Evolutionary conservation across 2,888 invertebrate genomes (phyloP).

Genomic region (Drosophila kuntzei): DNA sequence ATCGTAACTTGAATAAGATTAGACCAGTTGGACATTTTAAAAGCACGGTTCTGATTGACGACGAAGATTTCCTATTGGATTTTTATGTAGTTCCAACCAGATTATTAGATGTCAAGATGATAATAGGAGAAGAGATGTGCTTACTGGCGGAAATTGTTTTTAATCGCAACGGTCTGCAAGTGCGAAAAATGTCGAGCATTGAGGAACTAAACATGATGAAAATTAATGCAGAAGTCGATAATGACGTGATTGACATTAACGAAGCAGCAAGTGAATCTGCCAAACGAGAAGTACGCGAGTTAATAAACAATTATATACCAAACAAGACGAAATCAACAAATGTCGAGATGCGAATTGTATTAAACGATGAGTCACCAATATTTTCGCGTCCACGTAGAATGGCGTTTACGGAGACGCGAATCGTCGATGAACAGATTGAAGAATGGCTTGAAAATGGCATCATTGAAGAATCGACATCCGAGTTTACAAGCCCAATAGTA

Average conservation of each 20-base stretch:
- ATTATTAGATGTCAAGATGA: neutral
- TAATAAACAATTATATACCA: neutral
- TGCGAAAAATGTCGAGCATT: neutral
- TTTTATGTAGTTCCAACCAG: neutral
- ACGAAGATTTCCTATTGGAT: neutral
- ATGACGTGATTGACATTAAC: conserved; percentile 1
- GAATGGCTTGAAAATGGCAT: neutral
- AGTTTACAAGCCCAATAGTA: conserved; percentile 1
- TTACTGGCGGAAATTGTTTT: neutral
- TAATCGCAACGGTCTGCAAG: neutral
- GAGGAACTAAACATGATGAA: neutral
- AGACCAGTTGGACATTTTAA: neutral
- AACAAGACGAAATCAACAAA: conserved; percentile 6
- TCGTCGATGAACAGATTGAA: too few relatives aligned
- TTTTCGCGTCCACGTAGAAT: too few relatives aligned
- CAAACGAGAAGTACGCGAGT: neutral
- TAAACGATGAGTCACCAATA: too few relatives aligned
- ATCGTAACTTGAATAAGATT: neutral
- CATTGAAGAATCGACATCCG: conserved; percentile 6
- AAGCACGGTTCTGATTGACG: neutral
- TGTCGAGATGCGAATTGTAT: conserved; percentile 2
- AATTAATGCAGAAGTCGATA: neutral
- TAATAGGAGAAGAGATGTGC: neutral
- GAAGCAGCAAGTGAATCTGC: neutral
- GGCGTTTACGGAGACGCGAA: too few relatives aligned